These are phyloP conservation scores for Phrynosoma platyrhinos DNA, from an alignment of 2,113 vertebrate species.

Conservation along the genomic window DNA sequence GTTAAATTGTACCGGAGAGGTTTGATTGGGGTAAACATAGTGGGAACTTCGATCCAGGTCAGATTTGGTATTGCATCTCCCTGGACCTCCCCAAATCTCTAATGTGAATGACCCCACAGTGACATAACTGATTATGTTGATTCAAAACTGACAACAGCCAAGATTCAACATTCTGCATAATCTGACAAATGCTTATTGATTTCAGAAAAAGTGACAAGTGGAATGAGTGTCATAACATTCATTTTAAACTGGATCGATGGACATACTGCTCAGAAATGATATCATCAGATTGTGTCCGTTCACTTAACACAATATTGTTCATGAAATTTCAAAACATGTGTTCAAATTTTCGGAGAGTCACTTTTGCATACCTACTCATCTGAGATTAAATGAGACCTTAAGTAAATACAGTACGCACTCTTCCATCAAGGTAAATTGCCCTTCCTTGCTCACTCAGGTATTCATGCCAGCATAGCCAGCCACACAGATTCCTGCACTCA, in stretches of 20 bases:
- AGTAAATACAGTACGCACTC: background rate
- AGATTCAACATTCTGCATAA: background rate
- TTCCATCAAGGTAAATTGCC: no score
- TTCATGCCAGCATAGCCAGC: background rate
- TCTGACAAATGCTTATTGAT: background rate
- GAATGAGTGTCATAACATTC: background rate
- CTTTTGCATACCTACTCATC: background rate
- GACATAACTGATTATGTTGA: background rate
- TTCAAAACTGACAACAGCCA: slow-evolving; percentile 1
- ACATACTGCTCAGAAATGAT: background rate
- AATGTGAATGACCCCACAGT: no score
- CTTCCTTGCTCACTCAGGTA: background rate
- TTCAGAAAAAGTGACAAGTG: background rate
- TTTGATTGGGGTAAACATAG: no score
- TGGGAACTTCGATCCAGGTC: no score
- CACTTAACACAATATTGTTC: background rate
- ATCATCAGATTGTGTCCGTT: background rate
- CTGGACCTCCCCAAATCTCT: no score
- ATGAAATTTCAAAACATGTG: background rate
- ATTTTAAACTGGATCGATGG: background rate
- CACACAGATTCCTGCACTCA: background rate
- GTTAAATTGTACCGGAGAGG: no score
- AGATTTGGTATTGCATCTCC: no score
- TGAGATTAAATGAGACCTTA: background rate
- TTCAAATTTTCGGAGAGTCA: background rate